Conservation (phyloP, 2,797 vertebrate genomes). For the Notolabrus celidotus region DNA sequence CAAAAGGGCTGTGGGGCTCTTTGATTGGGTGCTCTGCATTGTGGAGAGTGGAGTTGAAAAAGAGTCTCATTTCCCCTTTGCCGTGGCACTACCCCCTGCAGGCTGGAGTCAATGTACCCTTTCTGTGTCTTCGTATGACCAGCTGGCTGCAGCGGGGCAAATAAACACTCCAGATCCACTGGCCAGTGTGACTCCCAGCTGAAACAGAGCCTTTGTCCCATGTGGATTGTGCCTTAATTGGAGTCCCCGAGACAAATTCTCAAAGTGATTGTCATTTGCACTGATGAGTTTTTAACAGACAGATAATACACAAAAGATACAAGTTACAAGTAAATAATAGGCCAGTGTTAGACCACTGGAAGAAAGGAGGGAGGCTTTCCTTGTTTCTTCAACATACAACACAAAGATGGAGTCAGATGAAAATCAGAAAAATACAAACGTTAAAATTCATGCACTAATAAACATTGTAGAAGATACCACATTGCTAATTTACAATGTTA, state of each 20-base stretch:
- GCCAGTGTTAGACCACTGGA: slow-evolving; percentile 26
- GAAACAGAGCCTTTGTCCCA: slow-evolving; percentile 82
- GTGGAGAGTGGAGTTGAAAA: slow-evolving; percentile 80
- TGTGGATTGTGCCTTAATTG: slow-evolving; percentile 82
- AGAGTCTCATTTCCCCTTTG: slow-evolving; percentile 84
- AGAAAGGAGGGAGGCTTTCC: slow-evolving; percentile 11
- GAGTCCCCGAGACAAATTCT: slow-evolving; percentile 72
- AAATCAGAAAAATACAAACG: too few relatives aligned
- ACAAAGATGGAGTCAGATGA: background rate
- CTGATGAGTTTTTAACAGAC: slow-evolving; percentile 78
- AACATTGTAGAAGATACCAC: too few relatives aligned
- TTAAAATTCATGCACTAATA: too few relatives aligned
- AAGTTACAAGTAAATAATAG: slow-evolving; percentile 64
- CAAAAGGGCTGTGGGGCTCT: slow-evolving; percentile 76
- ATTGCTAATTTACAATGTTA: too few relatives aligned
- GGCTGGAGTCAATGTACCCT: slow-evolving; percentile 82
- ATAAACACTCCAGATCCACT: slow-evolving; percentile 85
- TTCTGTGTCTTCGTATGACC: slow-evolving; percentile 84
- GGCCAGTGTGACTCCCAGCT: slow-evolving; percentile 76
- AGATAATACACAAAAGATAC: slow-evolving; percentile 69
- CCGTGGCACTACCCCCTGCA: slow-evolving; percentile 78
- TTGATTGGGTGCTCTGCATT: slow-evolving; percentile 79
- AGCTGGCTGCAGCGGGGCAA: slow-evolving; percentile 91
- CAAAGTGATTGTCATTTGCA: slow-evolving; percentile 66
- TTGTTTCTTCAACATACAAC: background rate